phyloP scores from a whole-genome alignment of 2,113 vertebrate species.

The chimpanzee (Pan troglodytes) region DNA sequence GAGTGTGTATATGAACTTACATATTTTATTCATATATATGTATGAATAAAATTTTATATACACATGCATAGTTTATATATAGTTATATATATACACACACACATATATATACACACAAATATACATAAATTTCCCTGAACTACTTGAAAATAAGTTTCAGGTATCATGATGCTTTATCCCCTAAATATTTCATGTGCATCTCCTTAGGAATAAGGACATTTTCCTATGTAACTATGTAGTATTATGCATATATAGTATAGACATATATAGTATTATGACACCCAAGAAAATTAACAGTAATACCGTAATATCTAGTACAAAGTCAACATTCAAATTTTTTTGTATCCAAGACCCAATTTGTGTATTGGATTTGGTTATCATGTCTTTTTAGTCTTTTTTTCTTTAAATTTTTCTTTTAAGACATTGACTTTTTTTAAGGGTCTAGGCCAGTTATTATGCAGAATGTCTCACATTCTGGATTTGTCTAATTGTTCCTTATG shows the following conservation, averaged over 20 bases:
- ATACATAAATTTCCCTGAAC: not conserved
- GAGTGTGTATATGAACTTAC: not conserved
- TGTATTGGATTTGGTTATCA: not conserved
- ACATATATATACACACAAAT: not conserved
- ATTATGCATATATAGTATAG: not conserved
- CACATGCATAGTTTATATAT: not conserved
- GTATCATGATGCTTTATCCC: not conserved
- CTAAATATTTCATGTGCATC: not conserved
- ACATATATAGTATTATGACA: not conserved
- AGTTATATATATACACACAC: not conserved
- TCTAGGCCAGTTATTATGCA: not conserved
- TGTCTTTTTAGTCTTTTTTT: not conserved
- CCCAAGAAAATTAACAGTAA: not conserved
- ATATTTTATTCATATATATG: not conserved
- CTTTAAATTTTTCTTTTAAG: conserved; percentile 19
- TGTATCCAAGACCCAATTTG: not conserved
- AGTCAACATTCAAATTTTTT: not conserved
- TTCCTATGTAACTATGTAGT: not conserved
- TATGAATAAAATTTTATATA: not conserved
- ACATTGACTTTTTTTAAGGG: not conserved
- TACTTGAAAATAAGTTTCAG: conserved; percentile 44
- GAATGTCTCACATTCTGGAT: not conserved
- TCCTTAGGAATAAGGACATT: not conserved
- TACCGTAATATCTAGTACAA: not conserved
- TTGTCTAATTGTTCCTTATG: not conserved